Base-by-base conservation (phyloP, 2,113 vertebrate species). In the Castor canadensis region DNA sequence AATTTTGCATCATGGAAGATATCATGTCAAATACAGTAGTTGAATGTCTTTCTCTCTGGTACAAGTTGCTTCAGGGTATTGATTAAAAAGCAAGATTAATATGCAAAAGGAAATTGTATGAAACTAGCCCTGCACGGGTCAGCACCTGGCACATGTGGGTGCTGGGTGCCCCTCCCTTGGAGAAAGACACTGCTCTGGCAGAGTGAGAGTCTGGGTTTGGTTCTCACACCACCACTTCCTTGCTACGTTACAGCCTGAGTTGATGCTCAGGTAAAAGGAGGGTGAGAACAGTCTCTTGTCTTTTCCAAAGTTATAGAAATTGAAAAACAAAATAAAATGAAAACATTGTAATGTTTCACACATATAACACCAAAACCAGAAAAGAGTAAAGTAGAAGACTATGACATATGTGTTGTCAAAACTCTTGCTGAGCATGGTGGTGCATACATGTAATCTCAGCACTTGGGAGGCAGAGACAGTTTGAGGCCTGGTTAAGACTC, bases 1-100 rank as follows among this genome's bases (percentile, higher is more conserved):
- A 97, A 97, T 86, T 95, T 93, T 88, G 89, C 90, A 97, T 92
- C 92, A 94, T 5, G 49, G 87, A 95, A 97, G 92, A 45, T 43
- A 95, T 56, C 47, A n/a, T n/a, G 72, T 90, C 79, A 91, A 96
- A 60, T 88, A 32, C 40, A 95, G 93, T 24, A 90, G 87, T 62
- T 80, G 64, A 94, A 87, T 79, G 58, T n/a, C 64, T 95, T 84
- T 88, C 77, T 88, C 88, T 62, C 67, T 66, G 64, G 87, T 82
- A 82, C 35, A 58, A 80, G 30, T 40, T 82, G 92, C 93, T 89
- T 77, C 52, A 1, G 49, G 19, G 56, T 89, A 93, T 30, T 66
- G 67, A 89, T 93, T 17, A 88, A 92, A 95, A 91, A 82, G 60
- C 73, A 94, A 94, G 91, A 87, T 86, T 82, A 94, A 87, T 77